Conservation (phyloP, 2,888 invertebrate genomes). For the Pterostichus niger region DNA sequence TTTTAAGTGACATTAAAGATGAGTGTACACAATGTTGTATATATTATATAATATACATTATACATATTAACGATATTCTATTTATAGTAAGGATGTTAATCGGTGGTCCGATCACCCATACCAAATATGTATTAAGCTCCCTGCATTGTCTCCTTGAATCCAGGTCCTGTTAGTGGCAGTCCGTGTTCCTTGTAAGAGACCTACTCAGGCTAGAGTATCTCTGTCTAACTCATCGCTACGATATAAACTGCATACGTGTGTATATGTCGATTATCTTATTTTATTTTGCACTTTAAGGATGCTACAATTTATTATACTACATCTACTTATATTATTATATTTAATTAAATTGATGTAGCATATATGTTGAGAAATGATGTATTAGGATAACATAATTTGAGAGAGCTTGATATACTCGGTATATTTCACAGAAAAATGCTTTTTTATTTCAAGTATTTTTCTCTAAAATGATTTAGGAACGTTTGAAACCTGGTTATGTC, state of each 20-base stretch:
- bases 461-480: no score
- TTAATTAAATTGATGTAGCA: no score
- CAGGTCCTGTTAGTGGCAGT: not conserved
- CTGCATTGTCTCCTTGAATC: not conserved
- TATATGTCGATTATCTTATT: constrained; percentile 1
- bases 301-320: not conserved
- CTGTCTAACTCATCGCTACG: not conserved
- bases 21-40: constrained; percentile 65
- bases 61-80: constrained; percentile 57
- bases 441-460: no score
- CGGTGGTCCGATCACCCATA: constrained; percentile 59
- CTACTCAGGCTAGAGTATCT: not conserved
- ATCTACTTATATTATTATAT: not conserved
- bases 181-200: not conserved
- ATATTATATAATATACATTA: constrained; percentile 62
- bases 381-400: no score
- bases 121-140: constrained; percentile 62
- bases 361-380: no score
- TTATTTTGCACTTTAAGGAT: not conserved
- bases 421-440: no score
- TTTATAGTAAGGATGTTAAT: constrained; percentile 57
- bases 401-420: no score
- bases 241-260: constrained; percentile 32
- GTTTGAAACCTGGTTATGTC: no score
- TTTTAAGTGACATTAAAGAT: constrained; percentile 49